Conservation (phyloP, 2,113 vertebrate species). For the Motacilla tschutschensis region DNA sequence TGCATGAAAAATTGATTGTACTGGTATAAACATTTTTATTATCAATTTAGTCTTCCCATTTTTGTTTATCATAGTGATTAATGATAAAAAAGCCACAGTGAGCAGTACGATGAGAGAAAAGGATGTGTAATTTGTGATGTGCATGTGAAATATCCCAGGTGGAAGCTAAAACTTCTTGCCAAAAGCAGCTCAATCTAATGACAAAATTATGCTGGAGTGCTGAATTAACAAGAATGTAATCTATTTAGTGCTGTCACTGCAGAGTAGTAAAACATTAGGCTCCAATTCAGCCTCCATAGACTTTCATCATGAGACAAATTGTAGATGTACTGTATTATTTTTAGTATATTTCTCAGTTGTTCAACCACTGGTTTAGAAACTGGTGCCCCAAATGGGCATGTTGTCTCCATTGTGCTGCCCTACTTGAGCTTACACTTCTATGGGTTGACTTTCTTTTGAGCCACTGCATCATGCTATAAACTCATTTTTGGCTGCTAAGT, state of each 20-base stretch:
- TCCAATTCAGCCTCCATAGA: neutral
- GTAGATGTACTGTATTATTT: neutral
- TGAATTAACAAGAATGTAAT: slow-evolving; percentile 30
- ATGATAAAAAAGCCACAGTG: neutral
- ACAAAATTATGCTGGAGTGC: neutral
- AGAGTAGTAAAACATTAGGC: neutral
- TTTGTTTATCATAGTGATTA: slow-evolving; percentile 1
- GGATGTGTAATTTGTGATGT: neutral
- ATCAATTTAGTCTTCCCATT: neutral
- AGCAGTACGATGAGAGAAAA: neutral
- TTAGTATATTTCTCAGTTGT: neutral
- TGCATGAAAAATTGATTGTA: neutral
- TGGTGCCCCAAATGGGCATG: neutral
- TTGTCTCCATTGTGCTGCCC: neutral
- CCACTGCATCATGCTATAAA: rapidly evolving
- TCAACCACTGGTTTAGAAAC: neutral
- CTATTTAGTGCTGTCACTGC: slow-evolving; percentile 4
- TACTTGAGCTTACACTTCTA: neutral
- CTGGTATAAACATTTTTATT: neutral
- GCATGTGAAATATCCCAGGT: neutral
- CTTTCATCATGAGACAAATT: neutral
- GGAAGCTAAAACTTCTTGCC: slow-evolving; percentile 12
- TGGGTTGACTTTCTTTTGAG: neutral
- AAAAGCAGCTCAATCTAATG: neutral
- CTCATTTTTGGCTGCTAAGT: neutral